Evolutionary conservation across 2,113 vertebrate species (phyloP).

Genomic region (Erinaceus europaeus): DNA sequence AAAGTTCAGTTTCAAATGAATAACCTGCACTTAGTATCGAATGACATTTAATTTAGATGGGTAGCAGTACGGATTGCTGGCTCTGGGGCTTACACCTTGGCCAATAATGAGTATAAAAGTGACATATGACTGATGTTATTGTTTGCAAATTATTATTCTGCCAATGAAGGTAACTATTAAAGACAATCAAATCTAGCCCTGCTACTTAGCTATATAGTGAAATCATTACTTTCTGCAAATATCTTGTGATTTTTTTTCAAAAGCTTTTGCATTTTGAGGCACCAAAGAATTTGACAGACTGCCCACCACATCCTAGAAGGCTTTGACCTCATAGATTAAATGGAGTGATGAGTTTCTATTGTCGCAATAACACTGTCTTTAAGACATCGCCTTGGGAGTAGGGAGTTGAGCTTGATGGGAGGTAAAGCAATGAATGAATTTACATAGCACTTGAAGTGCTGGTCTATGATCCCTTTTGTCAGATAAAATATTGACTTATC

Average conservation of each 20-base stretch:
- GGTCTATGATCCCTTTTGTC: conserved; percentile 68
- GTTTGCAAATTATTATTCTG: conserved; percentile 74
- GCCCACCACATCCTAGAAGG: conserved; percentile 74
- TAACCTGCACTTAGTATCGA: conserved; percentile 34
- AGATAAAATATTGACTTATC: conserved; percentile 64
- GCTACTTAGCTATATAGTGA: conserved; percentile 40
- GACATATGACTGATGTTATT: conserved; percentile 73
- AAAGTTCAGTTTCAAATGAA: conserved; percentile 68
- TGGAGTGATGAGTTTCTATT: conserved; percentile 76
- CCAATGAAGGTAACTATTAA: conserved; percentile 69
- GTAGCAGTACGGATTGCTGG: conserved; percentile 66
- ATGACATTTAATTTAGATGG: conserved; percentile 71
- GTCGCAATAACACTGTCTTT: conserved; percentile 71
- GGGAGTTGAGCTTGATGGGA: conserved; percentile 62
- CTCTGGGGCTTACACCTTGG: conserved; percentile 66
- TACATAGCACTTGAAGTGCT: conserved; percentile 71
- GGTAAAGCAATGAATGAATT: conserved; percentile 74
- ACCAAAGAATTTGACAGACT: conserved; percentile 69
- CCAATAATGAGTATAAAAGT: conserved; percentile 65
- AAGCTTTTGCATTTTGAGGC: conserved; percentile 56
- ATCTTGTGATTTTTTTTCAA: conserved; percentile 79
- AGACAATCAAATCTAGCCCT: conserved; percentile 69
- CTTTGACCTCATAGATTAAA: conserved; percentile 79
- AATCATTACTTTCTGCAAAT: conserved; percentile 57
- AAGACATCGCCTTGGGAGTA: conserved; percentile 71